Conservation (phyloP, 2,113 vertebrate species). For the Salvelinus namaycush region DNA sequence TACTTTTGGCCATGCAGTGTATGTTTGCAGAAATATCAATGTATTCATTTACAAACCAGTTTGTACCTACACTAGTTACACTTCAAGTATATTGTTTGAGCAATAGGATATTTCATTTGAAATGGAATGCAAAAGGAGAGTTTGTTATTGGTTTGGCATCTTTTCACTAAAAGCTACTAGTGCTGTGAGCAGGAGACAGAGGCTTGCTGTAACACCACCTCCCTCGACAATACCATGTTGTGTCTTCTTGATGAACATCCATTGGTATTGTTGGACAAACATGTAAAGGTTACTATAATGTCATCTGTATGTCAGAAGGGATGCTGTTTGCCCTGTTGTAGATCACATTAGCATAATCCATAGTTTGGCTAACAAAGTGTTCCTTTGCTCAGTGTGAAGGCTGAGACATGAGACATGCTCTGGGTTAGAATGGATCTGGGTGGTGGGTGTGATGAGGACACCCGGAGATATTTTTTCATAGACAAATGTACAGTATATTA, state of each 20-base stretch:
- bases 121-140: not conserved
- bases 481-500: no score
- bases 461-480: not conserved
- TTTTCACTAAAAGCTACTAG: not conserved
- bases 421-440: not conserved
- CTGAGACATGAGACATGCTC: not conserved
- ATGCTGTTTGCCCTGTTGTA: constrained; percentile 60
- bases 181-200: not conserved
- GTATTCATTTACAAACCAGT: no score
- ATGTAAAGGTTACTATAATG: constrained; percentile 79
- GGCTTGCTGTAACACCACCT: no score
- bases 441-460: not conserved
- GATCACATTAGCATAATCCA: constrained; percentile 81
- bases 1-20: no score
- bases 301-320: constrained; percentile 56
- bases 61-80: no score
- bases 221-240: not conserved
- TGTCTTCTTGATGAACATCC: constrained; percentile 69
- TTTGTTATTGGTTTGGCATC: not conserved
- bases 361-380: constrained; percentile 34
- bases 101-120: no score
- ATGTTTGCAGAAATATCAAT: no score
- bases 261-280: constrained; percentile 72
- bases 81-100: no score
- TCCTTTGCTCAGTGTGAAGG: not conserved